A percentile compares a stretch with the other conserved stretches of the same genome.
Evolutionary conservation across 2,797 vertebrate genomes (phyloP).

Genomic region (Pitangus sulphuratus): DNA sequence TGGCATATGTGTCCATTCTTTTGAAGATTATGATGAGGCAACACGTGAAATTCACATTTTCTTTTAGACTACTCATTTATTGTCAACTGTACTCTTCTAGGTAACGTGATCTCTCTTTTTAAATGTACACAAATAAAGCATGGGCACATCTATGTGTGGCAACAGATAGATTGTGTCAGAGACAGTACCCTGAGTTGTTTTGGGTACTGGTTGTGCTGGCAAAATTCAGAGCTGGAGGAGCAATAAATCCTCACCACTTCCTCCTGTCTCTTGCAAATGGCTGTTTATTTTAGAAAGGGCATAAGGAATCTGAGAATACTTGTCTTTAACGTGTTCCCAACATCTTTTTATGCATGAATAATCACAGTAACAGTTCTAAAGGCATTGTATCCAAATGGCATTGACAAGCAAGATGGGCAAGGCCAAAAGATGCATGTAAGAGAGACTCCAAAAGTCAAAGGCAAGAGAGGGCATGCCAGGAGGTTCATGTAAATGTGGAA

Average conservation of each 20-base stretch:
- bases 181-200: background rate
- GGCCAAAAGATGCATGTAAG: background rate
- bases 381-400: background rate
- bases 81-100: background rate
- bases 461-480: background rate
- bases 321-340: background rate
- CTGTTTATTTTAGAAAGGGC: background rate
- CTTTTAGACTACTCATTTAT: background rate
- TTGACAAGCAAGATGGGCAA: background rate
- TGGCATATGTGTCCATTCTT: background rate
- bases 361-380: background rate
- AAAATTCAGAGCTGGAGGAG: background rate
- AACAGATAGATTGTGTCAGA: background rate
- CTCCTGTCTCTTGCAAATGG: background rate
- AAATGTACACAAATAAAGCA: background rate
- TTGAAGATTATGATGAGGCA: background rate
- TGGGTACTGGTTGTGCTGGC: background rate
- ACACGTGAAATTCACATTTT: background rate
- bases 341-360: background rate
- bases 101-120: background rate
- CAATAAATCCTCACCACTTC: background rate
- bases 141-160: background rate
- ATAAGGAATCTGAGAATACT: background rate
- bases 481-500: background rate
- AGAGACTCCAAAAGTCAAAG: background rate